A percentile compares a stretch with the other conserved stretches of the same genome.
These are phyloP conservation scores for Galagoides demidoff DNA, from an alignment of 2,797 vertebrate species.

Conservation along the genomic window DNA sequence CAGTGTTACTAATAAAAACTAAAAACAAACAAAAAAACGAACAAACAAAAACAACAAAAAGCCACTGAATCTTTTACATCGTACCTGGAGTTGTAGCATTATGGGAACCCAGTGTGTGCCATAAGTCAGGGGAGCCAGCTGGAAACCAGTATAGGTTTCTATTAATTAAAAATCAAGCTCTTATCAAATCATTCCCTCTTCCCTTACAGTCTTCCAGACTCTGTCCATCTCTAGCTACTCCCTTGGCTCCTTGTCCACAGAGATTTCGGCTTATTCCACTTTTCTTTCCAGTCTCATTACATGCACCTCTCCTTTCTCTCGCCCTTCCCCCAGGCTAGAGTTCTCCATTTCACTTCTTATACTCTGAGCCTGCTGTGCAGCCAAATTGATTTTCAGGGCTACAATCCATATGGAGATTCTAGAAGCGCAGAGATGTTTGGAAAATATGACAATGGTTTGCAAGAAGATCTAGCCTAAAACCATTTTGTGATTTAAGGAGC, in stretches of 20 bases:
- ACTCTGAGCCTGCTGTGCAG: not conserved
- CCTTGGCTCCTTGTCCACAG: not conserved
- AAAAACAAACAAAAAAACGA: not conserved
- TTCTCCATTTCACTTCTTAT: not conserved
- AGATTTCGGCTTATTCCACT: not conserved
- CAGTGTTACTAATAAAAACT: no score
- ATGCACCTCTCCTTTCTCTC: not conserved
- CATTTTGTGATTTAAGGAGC: not conserved
- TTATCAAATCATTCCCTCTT: not conserved
- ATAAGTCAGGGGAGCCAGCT: not conserved
- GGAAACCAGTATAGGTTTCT: not conserved
- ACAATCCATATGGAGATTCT: conserved; percentile 20
- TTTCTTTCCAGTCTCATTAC: not conserved
- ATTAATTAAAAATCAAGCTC: not conserved
- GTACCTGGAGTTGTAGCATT: not conserved
- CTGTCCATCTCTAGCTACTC: not conserved
- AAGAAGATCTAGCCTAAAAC: not conserved
- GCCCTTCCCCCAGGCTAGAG: not conserved
- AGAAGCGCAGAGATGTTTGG: not conserved
- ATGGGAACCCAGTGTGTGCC: not conserved
- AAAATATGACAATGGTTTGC: not conserved
- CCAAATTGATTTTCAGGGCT: conserved; percentile 32
- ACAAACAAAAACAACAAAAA: no score
- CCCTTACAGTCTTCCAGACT: not conserved
- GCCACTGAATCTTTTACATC: not conserved